A percentile compares a stretch with the other conserved stretches of the same genome.
Conservation (phyloP, 1,140 invertebrate genomes). For the Leptonema lineaticorne region DNA sequence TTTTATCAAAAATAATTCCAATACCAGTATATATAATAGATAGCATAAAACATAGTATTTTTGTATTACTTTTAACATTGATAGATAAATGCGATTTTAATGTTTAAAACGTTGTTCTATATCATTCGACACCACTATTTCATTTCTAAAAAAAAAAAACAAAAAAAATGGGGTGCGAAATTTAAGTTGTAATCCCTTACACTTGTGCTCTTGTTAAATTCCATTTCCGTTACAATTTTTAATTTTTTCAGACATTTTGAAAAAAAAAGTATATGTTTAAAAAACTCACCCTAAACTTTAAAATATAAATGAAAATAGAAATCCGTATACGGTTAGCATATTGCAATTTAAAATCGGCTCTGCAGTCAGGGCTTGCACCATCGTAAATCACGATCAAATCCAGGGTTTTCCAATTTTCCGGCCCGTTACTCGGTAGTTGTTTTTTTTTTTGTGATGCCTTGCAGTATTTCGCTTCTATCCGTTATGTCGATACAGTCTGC, state of each 20-base stretch:
- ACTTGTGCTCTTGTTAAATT: slow-evolving; percentile 16
- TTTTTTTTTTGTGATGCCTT: not conserved
- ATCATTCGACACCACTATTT: slow-evolving; percentile 12
- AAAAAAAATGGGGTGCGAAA: slow-evolving; percentile 22
- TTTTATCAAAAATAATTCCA: too few relatives aligned
- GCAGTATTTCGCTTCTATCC: not conserved
- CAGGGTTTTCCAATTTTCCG: slow-evolving; percentile 20
- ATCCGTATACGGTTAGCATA: too few relatives aligned
- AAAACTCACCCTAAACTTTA: not conserved
- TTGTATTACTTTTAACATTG: not conserved
- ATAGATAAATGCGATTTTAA: slow-evolving; percentile 14
- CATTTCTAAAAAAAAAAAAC: too few relatives aligned
- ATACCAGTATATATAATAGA: too few relatives aligned
- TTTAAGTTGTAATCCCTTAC: not conserved
- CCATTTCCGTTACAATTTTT: slow-evolving; percentile 14
- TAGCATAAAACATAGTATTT: too few relatives aligned
- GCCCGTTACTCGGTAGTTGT: not conserved
- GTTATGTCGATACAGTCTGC: not conserved
- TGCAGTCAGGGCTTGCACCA: not conserved
- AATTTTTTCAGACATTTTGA: too few relatives aligned
- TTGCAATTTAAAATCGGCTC: not conserved
- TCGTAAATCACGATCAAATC: slow-evolving; percentile 3
- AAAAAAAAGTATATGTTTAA: too few relatives aligned
- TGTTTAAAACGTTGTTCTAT: not conserved
- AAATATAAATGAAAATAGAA: not conserved